phyloP scores from a whole-genome alignment of 2,888 invertebrate genomes.

The Kuschelorhynchus macadamiae region DNA sequence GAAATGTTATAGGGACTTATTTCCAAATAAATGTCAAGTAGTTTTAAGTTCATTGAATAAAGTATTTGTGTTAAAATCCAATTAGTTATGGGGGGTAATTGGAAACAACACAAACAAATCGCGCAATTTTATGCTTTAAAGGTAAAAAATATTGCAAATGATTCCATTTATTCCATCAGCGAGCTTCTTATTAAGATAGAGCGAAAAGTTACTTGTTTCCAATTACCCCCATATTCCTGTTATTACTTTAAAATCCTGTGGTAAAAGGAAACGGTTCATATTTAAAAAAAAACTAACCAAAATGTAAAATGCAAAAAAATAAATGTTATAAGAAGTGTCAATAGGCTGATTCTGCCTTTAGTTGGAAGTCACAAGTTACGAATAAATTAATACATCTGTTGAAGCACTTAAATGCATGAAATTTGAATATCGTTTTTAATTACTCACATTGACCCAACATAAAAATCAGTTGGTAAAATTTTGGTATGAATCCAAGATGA shows the following conservation, averaged over 20 bases:
- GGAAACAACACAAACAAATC: conserved; percentile 1
- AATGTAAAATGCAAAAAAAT: neutral
- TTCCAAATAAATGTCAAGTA: too few species aligned
- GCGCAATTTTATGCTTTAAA: too few species aligned
- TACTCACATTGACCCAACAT: conserved; percentile 1
- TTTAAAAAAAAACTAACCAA: neutral
- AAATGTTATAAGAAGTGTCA: conserved; percentile 5
- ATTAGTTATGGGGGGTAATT: conserved; percentile 5
- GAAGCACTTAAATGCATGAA: neutral
- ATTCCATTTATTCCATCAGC: conserved; percentile 1
- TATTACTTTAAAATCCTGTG: neutral
- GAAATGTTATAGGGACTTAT: too few species aligned
- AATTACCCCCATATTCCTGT: neutral
- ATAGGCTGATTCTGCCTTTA: neutral
- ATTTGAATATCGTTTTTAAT: conserved; percentile 2
- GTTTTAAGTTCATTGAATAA: conserved; percentile 1
- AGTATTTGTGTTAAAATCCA: neutral
- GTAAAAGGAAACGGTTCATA: conserved; percentile 2
- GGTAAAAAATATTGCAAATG: conserved; percentile 1
- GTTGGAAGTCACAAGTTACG: neutral
- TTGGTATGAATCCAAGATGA: too few species aligned
- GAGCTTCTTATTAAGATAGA: neutral
- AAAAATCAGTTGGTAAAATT: too few species aligned
- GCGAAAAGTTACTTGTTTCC: neutral
- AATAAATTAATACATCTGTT: neutral